Conservation (phyloP, 2,113 vertebrate genomes). For the Labeo rohita region DNA sequence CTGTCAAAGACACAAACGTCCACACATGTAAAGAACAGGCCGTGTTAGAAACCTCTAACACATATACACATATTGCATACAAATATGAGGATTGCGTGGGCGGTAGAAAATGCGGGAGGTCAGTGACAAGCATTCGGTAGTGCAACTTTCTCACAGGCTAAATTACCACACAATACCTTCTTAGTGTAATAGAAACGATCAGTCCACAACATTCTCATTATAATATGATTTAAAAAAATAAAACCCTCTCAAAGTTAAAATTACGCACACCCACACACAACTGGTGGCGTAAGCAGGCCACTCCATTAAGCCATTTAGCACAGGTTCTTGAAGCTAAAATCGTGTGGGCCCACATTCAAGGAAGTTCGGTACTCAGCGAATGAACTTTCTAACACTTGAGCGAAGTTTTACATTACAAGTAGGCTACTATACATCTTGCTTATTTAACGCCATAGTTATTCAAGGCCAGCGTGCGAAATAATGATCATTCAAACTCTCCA, state of each 20-base stretch:
- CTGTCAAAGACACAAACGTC: background rate
- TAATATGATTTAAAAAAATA: conserved; percentile 9
- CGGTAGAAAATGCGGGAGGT: conserved; percentile 18
- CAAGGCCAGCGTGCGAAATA: conserved; percentile 36
- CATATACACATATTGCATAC: conserved; percentile 6
- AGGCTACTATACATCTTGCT: conserved; percentile 25
- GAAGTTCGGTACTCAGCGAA: conserved; percentile 22
- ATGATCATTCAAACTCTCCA: conserved; percentile 27
- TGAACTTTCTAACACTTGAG: conserved; percentile 49
- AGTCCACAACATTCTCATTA: conserved; percentile 48
- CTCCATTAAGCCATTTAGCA: conserved; percentile 38
- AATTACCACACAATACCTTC: conserved; percentile 21
- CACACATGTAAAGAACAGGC: background rate
- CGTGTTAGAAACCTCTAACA: background rate
- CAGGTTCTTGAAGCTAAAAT: conserved; percentile 27
- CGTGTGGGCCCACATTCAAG: conserved; percentile 28
- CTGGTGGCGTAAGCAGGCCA: background rate
- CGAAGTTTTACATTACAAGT: conserved; percentile 47
- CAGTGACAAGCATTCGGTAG: conserved; percentile 17
- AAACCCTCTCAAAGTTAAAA: background rate
- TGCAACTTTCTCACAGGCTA: conserved; percentile 31
- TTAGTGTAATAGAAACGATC: conserved; percentile 18
- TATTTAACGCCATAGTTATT: conserved; percentile 24
- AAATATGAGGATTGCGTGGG: background rate
- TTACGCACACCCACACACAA: conserved; percentile 25